A percentile compares a stretch with the other conserved stretches of the same genome.
Evolutionary conservation across 2,888 invertebrate species (phyloP).

Genomic region (Tenthredo amoena): DNA sequence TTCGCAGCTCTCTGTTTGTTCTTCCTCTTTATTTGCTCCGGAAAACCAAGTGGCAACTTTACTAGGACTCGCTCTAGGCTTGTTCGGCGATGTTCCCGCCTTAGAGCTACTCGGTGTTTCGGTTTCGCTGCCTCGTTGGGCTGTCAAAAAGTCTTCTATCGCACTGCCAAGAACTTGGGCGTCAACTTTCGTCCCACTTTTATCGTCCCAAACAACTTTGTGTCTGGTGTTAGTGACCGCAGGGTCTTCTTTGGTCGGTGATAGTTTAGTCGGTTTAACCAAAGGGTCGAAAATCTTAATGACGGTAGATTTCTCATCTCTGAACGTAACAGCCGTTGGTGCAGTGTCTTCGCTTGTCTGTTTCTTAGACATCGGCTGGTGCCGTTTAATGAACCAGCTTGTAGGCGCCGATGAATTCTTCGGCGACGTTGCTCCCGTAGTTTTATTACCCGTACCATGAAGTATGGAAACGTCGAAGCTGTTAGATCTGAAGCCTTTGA

Average conservation of each 20-base stretch:
- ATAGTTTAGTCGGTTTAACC: slow-evolving; percentile 68
- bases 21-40: slow-evolving; percentile 83
- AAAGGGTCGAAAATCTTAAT: slow-evolving; percentile 75
- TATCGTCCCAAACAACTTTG: slow-evolving; percentile 87
- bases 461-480: slow-evolving; percentile 91
- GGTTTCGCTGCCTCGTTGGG: slow-evolving; percentile 81
- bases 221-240: slow-evolving; percentile 72
- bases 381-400: slow-evolving; percentile 89
- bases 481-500: slow-evolving; percentile 88
- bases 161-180: slow-evolving; percentile 90
- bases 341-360: slow-evolving; percentile 76
- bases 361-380: slow-evolving; percentile 86
- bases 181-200: slow-evolving; percentile 89
- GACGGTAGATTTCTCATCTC: slow-evolving; percentile 77
- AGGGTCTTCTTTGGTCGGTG: slow-evolving; percentile 67
- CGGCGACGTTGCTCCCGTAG: slow-evolving; percentile 77
- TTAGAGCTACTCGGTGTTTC: slow-evolving; percentile 72
- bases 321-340: slow-evolving; percentile 79
- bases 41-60: slow-evolving; percentile 74
- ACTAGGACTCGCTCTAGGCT: slow-evolving; percentile 66
- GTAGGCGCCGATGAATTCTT: slow-evolving; percentile 78
- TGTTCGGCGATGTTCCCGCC: slow-evolving; percentile 74
- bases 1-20: slow-evolving; percentile 86
- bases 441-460: slow-evolving; percentile 79
- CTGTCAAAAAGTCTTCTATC: slow-evolving; percentile 89